Conservation (phyloP, 2,888 invertebrate species). For the Mayetiola destructor region DNA sequence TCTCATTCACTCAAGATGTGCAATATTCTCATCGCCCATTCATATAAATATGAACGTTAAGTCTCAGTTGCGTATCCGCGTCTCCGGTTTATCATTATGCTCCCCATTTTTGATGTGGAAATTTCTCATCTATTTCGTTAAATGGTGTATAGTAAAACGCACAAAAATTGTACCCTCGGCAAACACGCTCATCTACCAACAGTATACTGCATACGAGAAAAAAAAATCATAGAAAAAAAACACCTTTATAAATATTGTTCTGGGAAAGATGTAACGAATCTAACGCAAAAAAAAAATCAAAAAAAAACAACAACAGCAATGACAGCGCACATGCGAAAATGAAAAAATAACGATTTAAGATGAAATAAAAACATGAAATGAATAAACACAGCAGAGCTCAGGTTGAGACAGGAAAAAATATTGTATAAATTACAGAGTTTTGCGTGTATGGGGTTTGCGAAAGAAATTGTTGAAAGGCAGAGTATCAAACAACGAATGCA, state of each 20-base stretch:
- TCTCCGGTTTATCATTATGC: neutral
- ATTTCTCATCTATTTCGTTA: conserved; percentile 12
- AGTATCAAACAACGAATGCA: neutral
- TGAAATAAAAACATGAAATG: conserved; percentile 8
- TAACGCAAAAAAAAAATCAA: neutral
- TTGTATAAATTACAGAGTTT: neutral
- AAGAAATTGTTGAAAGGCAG: neutral
- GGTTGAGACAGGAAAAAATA: conserved; percentile 3
- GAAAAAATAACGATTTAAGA: neutral
- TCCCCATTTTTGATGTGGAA: neutral
- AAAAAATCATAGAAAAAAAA: neutral
- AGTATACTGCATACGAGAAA: neutral
- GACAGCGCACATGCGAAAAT: neutral
- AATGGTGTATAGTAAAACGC: conserved; percentile 12
- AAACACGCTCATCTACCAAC: conserved; percentile 2
- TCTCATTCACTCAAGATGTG: no score
- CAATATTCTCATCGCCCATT: no score
- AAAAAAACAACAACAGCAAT: conserved; percentile 1
- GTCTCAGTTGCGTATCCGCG: conserved; percentile 8
- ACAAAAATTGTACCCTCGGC: neutral
- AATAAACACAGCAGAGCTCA: neutral
- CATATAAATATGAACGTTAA: no score
- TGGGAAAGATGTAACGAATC: neutral
- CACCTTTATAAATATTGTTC: conserved; percentile 14
- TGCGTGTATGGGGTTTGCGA: neutral